These are phyloP conservation scores for Ophion ventricosus DNA, from an alignment of 2,888 invertebrate genomes.

Conservation along the genomic window DNA sequence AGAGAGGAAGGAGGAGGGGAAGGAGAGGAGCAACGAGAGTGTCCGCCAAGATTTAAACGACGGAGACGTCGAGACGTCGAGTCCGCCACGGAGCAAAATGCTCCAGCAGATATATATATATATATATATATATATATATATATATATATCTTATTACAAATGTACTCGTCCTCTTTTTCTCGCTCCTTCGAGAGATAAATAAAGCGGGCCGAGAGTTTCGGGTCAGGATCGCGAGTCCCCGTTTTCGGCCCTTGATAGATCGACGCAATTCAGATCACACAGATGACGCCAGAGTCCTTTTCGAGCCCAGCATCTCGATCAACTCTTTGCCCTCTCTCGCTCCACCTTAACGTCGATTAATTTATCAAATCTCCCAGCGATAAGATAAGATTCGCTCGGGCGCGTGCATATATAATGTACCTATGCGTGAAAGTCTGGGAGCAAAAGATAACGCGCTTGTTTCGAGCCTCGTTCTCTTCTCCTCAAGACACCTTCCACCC, in stretches of 20 bases:
- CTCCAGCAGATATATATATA: neutral
- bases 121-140: neutral
- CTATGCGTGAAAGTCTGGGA: constrained; percentile 42
- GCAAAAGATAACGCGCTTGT: constrained; percentile 39
- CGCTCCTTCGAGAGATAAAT: constrained; percentile 33
- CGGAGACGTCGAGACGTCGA: constrained; percentile 52
- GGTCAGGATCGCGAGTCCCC: constrained; percentile 36
- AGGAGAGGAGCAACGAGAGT: constrained; percentile 6
- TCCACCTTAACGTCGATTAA: constrained; percentile 79
- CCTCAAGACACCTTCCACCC: too few species aligned
- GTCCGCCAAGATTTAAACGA: constrained; percentile 63
- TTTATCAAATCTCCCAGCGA: constrained; percentile 77
- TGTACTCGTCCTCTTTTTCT: constrained; percentile 47
- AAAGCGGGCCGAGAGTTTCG: constrained; percentile 19
- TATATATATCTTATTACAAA: constrained; percentile 1
- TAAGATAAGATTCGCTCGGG: constrained; percentile 60
- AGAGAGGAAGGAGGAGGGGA: neutral
- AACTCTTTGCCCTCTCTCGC: constrained; percentile 6
- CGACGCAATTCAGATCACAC: constrained; percentile 77
- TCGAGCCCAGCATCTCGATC: constrained; percentile 56
- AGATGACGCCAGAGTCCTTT: constrained; percentile 69
- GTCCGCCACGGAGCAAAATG: constrained; percentile 34
- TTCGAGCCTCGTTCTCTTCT: neutral
- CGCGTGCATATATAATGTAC: constrained; percentile 57
- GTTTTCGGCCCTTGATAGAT: constrained; percentile 76